These are phyloP conservation scores for Trochalopteron elliotii DNA, from an alignment of 2,113 vertebrate genomes.

Conservation along the genomic window DNA sequence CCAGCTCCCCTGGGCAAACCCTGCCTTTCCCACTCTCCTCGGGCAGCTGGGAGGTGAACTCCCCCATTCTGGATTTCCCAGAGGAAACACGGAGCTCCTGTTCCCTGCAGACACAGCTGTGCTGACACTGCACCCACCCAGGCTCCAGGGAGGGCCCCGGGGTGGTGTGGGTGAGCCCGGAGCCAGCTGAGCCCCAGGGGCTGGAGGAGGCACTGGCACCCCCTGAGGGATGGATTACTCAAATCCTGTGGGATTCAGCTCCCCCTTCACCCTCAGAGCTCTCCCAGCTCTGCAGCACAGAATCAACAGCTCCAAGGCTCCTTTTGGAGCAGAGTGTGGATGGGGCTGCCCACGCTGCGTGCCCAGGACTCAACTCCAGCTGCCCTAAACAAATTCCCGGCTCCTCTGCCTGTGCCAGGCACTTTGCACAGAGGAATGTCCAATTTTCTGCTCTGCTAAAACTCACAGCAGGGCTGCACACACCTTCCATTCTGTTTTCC, in stretches of 20 bases:
- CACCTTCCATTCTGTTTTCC: background rate
- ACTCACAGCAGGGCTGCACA: background rate
- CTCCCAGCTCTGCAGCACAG: background rate
- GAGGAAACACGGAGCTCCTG: background rate
- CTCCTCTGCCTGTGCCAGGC: background rate
- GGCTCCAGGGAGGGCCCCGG: background rate
- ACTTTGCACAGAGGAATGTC: background rate
- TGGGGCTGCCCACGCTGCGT: fast-evolving
- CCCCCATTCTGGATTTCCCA: fast-evolving
- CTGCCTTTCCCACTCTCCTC: background rate
- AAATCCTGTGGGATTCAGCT: fast-evolving
- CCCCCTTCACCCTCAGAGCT: background rate
- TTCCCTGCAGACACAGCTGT: background rate
- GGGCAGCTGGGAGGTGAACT: fast-evolving
- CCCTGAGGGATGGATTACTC: fast-evolving
- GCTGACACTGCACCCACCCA: background rate
- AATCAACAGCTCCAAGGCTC: fast-evolving
- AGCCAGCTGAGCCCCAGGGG: background rate
- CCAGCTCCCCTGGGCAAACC: too few species aligned
- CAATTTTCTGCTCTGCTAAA: background rate
- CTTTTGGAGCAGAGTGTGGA: background rate
- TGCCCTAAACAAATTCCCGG: background rate
- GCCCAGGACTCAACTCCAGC: background rate
- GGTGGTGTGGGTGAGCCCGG: background rate
- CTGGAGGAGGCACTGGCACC: background rate